Evolutionary conservation across 2,888 invertebrate genomes (phyloP), one percentile per base, ranked within the genome.

Genomic region (Epistrophe grossulariae): DNA sequence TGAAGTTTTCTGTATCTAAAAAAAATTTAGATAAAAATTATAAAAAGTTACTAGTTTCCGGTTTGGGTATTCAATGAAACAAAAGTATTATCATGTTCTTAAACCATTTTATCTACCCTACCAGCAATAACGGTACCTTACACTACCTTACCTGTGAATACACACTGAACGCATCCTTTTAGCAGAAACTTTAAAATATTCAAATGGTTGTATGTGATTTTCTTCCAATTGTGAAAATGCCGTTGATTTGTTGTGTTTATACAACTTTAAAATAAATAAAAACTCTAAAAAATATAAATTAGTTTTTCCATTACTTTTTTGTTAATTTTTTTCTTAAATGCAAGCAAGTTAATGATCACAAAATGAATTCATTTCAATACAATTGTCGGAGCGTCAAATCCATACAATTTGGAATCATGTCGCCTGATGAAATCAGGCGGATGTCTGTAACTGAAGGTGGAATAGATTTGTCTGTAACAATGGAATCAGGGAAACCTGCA

Each of bases 391-490:
- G 95, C 90, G 98, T 99, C 90, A 98, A 97, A 94, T 95, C 96
- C 93, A 97, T 99, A 84, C 99, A 99, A 93, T 99, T 99, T 94
- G 99, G 99, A 89, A 98, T 99, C 92, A 94, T 99, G 91, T 97
- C 98, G 89, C 99, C 99, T 89, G 99, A 99, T 95, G 99, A 99
- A 95, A 97, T 98, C 8, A 96, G 97, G 87, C 97, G 98, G 73
- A 98, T 98, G 97, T 98, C 98, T 83, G 98, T 98, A 90, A 97
- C 97, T 5, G 98, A 98, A 92, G 98, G 98, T 89, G 98, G 98
- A 88, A 97, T 99, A 90, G 96, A 96, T 91, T 98, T 97, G 93
- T 96, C 99, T 8, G 98, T 99, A 93, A 97, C 98, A 2, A 98
- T 98, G 96, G 98, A 99, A 94, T 98, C 98, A 73, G 99, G 99